Evolutionary conservation across 2,888 invertebrate genomes (phyloP).

Genomic region (Pteria penguin): DNA sequence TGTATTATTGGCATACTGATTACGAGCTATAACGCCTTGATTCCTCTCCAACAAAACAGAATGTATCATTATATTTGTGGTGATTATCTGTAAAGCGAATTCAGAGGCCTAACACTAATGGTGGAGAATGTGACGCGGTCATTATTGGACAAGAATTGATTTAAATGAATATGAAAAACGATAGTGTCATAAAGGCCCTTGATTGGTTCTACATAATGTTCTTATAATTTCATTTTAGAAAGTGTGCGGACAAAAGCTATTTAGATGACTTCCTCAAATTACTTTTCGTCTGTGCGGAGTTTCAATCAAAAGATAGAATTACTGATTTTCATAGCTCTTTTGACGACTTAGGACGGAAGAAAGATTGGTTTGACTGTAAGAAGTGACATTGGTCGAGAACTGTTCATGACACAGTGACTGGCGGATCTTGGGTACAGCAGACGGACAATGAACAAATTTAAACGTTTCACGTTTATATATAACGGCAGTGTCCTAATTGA

Average conservation of each 20-base stretch:
- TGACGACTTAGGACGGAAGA: too few relatives aligned
- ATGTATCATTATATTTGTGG: background rate
- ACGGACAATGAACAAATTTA: too few relatives aligned
- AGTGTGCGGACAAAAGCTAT: background rate
- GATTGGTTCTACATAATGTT: constrained; percentile 15
- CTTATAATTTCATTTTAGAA: constrained; percentile 22
- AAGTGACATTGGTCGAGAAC: too few relatives aligned
- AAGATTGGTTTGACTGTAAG: too few relatives aligned
- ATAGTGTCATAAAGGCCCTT: constrained; percentile 12
- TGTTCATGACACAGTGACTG: too few relatives aligned
- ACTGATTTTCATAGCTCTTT: too few relatives aligned
- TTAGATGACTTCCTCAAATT: too few relatives aligned
- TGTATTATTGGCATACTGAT: background rate
- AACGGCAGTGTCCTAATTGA: too few relatives aligned
- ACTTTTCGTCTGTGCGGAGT: too few relatives aligned
- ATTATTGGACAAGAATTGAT: constrained; percentile 20
- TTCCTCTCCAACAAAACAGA: background rate
- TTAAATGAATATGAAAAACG: constrained; percentile 31
- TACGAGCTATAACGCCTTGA: background rate
- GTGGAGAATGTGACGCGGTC: background rate
- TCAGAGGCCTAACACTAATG: background rate
- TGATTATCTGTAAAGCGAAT: background rate
- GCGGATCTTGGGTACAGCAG: too few relatives aligned
- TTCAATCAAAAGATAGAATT: too few relatives aligned
- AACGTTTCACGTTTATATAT: too few relatives aligned